Evolutionary conservation across 64 coral and sea anemone species (phyloP).

Genomic region (Anthopleura sola): DNA sequence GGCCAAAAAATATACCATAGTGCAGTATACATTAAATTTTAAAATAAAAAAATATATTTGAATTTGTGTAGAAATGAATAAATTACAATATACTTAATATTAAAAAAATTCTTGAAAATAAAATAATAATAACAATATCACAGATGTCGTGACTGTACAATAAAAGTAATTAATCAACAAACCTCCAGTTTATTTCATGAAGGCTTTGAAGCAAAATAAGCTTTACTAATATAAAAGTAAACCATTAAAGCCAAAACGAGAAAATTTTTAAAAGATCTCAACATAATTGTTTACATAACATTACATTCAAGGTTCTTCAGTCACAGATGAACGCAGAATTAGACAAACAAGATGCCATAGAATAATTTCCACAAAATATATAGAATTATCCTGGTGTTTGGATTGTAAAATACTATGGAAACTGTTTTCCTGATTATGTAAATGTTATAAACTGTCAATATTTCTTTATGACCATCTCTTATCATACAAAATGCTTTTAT

Average conservation of each 20-base stretch:
- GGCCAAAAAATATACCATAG: neutral
- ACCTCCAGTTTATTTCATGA: neutral
- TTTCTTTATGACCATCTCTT: conserved; percentile 4
- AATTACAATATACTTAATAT: neutral
- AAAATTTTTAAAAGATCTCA: neutral
- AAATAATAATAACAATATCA: neutral
- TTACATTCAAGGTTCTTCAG: neutral
- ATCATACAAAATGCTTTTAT: neutral
- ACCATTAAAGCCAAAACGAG: neutral
- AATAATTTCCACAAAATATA: neutral
- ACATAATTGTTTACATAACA: neutral
- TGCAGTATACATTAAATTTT: neutral
- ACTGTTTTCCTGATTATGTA: conserved; percentile 7
- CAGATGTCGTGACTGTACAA: neutral
- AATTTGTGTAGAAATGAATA: neutral
- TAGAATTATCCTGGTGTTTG: neutral
- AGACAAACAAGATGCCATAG: neutral
- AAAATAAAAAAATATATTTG: neutral
- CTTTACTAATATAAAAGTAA: neutral
- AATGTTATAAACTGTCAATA: neutral
- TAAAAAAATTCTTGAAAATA: neutral
- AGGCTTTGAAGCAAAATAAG: neutral
- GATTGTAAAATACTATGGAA: neutral
- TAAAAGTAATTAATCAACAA: neutral
- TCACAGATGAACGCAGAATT: conserved; percentile 3